A percentile compares a stretch with the other conserved stretches of the same genome.
phyloP scores from a whole-genome alignment of 2,113 vertebrate species.

The Dipodomys spectabilis region DNA sequence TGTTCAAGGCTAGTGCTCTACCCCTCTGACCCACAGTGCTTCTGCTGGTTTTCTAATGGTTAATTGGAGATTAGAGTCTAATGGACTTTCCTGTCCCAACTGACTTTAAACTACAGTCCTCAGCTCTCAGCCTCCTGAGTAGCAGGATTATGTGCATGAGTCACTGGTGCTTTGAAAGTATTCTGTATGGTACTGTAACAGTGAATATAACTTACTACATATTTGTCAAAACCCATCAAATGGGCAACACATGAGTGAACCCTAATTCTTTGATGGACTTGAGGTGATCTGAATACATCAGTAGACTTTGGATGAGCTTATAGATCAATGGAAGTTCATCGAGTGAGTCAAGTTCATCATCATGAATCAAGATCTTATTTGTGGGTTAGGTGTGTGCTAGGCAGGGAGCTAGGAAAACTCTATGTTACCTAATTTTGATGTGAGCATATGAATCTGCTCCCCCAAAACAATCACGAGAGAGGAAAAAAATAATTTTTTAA shows the following conservation, averaged over 20 bases:
- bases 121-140: no score
- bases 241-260: not conserved
- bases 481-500: not conserved
- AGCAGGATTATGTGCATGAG: no score
- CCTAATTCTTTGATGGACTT: not conserved
- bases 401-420: fast-evolving
- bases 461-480: not conserved
- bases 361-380: not conserved
- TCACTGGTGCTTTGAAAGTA: no score
- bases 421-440: not conserved
- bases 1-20: no score
- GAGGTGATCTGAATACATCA: not conserved
- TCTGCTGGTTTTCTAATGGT: no score
- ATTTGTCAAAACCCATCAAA: not conserved
- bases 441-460: not conserved
- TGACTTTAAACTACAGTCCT: no score
- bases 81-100: no score
- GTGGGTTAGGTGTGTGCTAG: fast-evolving
- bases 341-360: not conserved
- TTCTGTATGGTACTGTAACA: not conserved
- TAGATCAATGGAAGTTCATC: not conserved
- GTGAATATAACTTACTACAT: not conserved
- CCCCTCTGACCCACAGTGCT: no score
- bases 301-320: no score
- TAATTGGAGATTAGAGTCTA: no score